Conservation (phyloP, 2,113 vertebrate species). For the Lasiurus cinereus region DNA sequence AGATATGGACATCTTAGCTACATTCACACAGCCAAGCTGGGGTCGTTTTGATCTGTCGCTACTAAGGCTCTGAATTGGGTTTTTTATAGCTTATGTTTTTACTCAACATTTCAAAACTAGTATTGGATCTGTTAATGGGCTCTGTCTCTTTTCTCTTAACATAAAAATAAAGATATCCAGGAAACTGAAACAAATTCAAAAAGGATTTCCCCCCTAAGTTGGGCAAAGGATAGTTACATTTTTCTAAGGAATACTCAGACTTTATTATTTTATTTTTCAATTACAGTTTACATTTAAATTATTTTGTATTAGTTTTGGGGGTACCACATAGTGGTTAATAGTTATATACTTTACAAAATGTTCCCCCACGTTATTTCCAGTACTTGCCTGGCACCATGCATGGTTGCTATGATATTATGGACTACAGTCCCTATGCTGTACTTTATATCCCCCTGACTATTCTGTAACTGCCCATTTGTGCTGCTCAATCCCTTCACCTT, state of each 20-base stretch:
- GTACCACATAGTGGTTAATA: not conserved
- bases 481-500: not conserved
- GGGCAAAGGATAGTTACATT: not conserved
- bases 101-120: not conserved
- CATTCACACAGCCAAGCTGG: not conserved
- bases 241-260: not conserved
- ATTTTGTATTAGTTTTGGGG: not conserved
- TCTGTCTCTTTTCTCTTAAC: not conserved
- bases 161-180: not conserved
- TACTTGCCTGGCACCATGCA: not conserved
- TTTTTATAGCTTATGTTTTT: not conserved
- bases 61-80: not conserved
- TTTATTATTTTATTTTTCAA: not conserved
- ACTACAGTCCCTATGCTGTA: not conserved
- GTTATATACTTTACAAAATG: not conserved
- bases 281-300: not conserved
- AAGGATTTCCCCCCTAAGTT: not conserved
- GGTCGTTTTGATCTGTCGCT: conserved; percentile 34
- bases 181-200: not conserved
- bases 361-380: not conserved
- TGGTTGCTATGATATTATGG: not conserved
- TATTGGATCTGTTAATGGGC: not conserved
- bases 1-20: not conserved
- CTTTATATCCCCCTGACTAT: not conserved
- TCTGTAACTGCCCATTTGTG: not conserved